phyloP scores from a whole-genome alignment of 2,113 vertebrate species.

The Carlito syrichta region DNA sequence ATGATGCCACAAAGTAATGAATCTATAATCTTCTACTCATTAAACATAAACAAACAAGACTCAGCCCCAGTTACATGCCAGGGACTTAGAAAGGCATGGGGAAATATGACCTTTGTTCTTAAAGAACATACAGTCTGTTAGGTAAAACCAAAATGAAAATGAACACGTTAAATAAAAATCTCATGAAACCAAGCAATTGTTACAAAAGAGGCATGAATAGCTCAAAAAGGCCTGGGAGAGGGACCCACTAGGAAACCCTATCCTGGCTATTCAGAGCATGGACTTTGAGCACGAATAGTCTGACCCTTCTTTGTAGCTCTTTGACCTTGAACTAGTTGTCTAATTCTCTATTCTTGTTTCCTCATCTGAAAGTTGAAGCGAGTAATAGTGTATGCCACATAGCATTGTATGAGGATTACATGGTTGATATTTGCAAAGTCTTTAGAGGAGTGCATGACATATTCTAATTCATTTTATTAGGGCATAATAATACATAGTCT shows the following conservation, averaged over 20 bases:
- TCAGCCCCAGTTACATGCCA: background rate
- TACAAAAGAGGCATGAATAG: background rate
- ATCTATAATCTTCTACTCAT: background rate
- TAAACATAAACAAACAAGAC: background rate
- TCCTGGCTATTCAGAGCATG: background rate
- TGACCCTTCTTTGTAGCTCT: background rate
- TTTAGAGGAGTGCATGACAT: background rate
- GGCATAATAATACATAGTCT: too few relatives aligned
- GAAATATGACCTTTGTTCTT: background rate
- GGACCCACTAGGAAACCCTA: accelerated
- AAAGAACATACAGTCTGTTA: background rate
- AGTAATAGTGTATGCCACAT: background rate
- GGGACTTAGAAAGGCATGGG: background rate
- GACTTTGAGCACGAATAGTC: background rate
- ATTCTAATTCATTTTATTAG: background rate
- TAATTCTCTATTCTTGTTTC: background rate
- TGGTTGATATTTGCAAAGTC: background rate
- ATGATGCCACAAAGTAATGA: background rate
- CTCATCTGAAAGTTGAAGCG: background rate
- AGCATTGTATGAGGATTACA: background rate
- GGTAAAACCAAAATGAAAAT: background rate
- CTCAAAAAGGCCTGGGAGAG: background rate
- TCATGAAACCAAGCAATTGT: background rate
- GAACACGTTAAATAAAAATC: background rate
- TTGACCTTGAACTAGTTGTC: background rate